Base-by-base conservation (phyloP, 2,113 vertebrate species). In the Micronycteris hirsuta region DNA sequence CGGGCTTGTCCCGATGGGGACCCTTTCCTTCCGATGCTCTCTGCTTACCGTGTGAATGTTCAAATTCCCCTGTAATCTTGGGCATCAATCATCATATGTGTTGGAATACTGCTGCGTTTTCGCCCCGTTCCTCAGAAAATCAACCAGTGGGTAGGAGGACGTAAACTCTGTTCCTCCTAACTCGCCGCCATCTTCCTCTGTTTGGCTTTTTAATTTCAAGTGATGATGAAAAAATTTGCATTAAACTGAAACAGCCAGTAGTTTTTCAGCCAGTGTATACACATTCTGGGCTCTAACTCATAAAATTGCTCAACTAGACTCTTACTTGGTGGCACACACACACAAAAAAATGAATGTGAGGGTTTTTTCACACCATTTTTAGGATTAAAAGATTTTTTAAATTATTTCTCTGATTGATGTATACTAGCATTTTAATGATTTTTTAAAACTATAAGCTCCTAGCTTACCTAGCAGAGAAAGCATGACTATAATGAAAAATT, bases 331-430 rank as follows among this genome's bases (percentile, higher is more conserved):
- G 41, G 63, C 76, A 95, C 52, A 89, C 93, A 28, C 86, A 31
- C 19, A 45, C 5, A 45, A 19, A 10, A 54, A 54, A 54, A 54
- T 85, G 80, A 89, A 1, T 63, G 16, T 43, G 19, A 94, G 95
- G 65, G 47, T 36, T 90, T 52, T n/a, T 33, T 85, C 17, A 52
- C 31, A 76, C 49, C 94, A 26, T 56, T 89, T 94, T 96, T 93
- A 92, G 76, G 92, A 81, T 93, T 95, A 70, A 94, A 71, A 89
- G 20, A 49, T 96, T 92, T 89, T 74, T 86, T 26, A 70, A 73
- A 43, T 93, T 47, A 94, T 90, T 98, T 80, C 49, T 96, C 28
- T 97, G 43, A 89, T 86, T 47, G 11, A 71, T 81, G 10, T 17
- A 70, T 14, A 45, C 10, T 80, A 49, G 26, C 28, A 83, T 96